Conservation (phyloP, 2,797 vertebrate genomes). For the Pelochelys cantorii region DNA sequence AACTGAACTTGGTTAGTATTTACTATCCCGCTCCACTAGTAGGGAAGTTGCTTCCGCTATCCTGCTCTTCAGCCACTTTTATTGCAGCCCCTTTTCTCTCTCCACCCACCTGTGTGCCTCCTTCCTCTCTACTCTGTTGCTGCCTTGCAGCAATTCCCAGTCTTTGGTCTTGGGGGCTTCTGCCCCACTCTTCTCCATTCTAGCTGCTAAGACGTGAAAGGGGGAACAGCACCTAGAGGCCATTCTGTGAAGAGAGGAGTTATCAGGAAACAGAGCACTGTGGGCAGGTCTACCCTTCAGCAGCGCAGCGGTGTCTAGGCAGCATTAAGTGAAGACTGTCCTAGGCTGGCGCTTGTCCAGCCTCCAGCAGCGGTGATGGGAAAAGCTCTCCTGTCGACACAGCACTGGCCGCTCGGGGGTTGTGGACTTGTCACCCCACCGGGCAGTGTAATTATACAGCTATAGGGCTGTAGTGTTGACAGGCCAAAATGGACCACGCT, state of each 20-base stretch:
- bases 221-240: not conserved
- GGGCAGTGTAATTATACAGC: not conserved
- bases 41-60: too few species aligned
- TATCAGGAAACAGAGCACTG: not conserved
- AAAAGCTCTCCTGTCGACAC: too few species aligned
- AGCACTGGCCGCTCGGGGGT: too few species aligned
- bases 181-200: not conserved
- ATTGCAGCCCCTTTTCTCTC: not conserved
- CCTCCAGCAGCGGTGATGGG: too few species aligned
- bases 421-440: too few species aligned
- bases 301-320: too few species aligned
- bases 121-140: not conserved
- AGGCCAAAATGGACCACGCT: not conserved
- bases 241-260: not conserved
- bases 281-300: not conserved
- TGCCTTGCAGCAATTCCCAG: not conserved
- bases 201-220: not conserved
- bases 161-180: not conserved
- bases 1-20: not conserved
- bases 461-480: not conserved
- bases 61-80: not conserved
- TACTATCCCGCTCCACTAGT: not conserved
- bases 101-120: not conserved
- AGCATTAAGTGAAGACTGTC: too few species aligned
- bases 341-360: too few species aligned